These are phyloP conservation scores for Hypolimnas misippus DNA, from an alignment of 2,888 invertebrate genomes.

Conservation along the genomic window DNA sequence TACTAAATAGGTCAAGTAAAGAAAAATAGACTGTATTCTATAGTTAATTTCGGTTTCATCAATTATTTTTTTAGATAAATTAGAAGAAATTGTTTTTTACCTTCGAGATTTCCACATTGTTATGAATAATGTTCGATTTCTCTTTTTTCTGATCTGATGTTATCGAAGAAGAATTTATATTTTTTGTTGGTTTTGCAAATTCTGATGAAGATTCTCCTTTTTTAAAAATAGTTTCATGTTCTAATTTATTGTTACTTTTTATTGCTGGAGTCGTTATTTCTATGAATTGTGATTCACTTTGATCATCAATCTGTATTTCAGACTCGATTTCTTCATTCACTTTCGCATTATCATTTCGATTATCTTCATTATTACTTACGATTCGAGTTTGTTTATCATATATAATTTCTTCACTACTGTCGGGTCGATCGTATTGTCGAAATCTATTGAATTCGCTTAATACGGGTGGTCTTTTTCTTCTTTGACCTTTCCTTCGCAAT, in stretches of 20 bases:
- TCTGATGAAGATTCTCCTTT: slow-evolving; percentile 64
- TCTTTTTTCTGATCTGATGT: slow-evolving; percentile 42
- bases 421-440: slow-evolving; percentile 33
- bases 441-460: slow-evolving; percentile 57
- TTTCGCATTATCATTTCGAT: slow-evolving; percentile 29
- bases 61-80: slow-evolving; percentile 11
- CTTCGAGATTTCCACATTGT: slow-evolving; percentile 49
- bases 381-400: slow-evolving; percentile 31
- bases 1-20: no score
- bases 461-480: slow-evolving; percentile 63
- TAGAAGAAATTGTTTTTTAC: slow-evolving; percentile 45
- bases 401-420: slow-evolving; percentile 44
- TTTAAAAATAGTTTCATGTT: slow-evolving; percentile 36
- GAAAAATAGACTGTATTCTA: no score
- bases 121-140: slow-evolving; percentile 40
- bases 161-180: slow-evolving; percentile 22
- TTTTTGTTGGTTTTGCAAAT: slow-evolving; percentile 28
- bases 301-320: slow-evolving; percentile 32
- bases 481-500: slow-evolving; percentile 62
- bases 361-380: slow-evolving; percentile 28
- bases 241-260: slow-evolving; percentile 3
- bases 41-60: no score
- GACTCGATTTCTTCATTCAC: slow-evolving; percentile 25
- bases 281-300: slow-evolving; percentile 31
- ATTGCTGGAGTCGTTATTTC: slow-evolving; percentile 11